Conservation (phyloP, 92 coral and sea anemone species). For the Zoanthus gigantus region DNA sequence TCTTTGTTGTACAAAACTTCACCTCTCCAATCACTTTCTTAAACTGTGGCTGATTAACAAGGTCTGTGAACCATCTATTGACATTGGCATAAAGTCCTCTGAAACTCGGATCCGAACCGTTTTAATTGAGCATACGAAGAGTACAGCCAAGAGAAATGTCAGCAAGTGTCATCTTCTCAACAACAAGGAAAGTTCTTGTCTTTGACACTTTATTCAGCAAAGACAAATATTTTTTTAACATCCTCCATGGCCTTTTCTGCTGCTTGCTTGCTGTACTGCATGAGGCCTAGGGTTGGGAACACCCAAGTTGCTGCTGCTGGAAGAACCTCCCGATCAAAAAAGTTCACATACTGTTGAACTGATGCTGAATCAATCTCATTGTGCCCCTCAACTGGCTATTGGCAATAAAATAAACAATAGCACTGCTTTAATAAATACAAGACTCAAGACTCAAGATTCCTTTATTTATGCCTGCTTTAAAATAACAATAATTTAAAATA, state of each 20-base stretch:
- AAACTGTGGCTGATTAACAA: slow-evolving; percentile 93
- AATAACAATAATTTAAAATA: too few species aligned
- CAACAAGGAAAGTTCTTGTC: slow-evolving; percentile 95
- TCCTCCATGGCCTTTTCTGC: slow-evolving; percentile 94
- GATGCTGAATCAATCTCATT: slow-evolving; percentile 70
- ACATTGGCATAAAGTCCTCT: slow-evolving; percentile 88
- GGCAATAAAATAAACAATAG: slow-evolving; percentile 93
- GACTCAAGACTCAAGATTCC: too few species aligned
- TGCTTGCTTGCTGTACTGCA: slow-evolving; percentile 88
- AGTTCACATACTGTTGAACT: slow-evolving; percentile 91
- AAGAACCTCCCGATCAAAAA: slow-evolving; percentile 96
- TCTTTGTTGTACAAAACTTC: slow-evolving; percentile 90
- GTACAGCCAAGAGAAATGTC: slow-evolving; percentile 94
- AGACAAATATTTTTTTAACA: slow-evolving; percentile 81
- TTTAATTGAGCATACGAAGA: slow-evolving; percentile 90
- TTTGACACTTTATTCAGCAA: slow-evolving; percentile 78
- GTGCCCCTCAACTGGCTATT: slow-evolving; percentile 84
- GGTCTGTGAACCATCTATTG: slow-evolving; percentile 89
- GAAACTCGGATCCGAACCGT: slow-evolving; percentile 95
- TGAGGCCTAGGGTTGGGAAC: slow-evolving; percentile 92
- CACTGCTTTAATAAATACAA: slow-evolving; percentile 97
- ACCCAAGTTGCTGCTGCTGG: slow-evolving; percentile 99
- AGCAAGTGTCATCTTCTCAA: slow-evolving; percentile 93
- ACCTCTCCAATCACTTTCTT: slow-evolving; percentile 91
- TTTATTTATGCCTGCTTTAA: too few species aligned